Percentiles rank a stretch among this genome's conserved stretches.
These are phyloP conservation scores for Phenganax marumi DNA, from an alignment of 92 coral and sea anemone species.

Conservation along the genomic window DNA sequence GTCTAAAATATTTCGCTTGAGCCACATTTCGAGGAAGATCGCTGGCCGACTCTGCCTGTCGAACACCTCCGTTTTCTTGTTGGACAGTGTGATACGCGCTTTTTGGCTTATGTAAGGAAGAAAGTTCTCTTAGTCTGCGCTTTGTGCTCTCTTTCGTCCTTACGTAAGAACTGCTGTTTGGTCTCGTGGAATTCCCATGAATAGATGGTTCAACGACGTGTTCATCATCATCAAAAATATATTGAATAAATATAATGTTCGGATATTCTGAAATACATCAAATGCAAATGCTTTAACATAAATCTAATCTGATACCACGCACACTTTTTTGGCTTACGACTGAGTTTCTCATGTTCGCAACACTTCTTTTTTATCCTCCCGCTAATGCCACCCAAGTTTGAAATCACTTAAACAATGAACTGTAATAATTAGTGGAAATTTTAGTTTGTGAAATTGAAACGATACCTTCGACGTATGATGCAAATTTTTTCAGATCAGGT, in stretches of 20 bases:
- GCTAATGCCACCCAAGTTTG: neutral
- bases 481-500: neutral
- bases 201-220: slow-evolving; percentile 2
- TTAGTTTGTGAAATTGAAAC: neutral
- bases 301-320: neutral
- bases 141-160: slow-evolving; percentile 3
- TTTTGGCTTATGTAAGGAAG: neutral
- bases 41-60: neutral
- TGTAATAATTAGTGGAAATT: neutral
- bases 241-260: neutral
- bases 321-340: neutral
- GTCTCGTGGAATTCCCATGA: slow-evolving; percentile 2
- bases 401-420: neutral
- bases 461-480: neutral
- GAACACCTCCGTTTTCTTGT: neutral
- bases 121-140: neutral
- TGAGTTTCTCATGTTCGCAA: neutral
- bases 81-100: slow-evolving; percentile 5
- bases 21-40: neutral
- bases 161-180: neutral
- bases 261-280: neutral
- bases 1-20: slow-evolving; percentile 2
- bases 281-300: neutral
- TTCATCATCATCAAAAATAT: neutral
- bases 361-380: neutral